A percentile compares a stretch with the other conserved stretches of the same genome.
Conservation (phyloP, 2,888 invertebrate species). For the Epinotia bilunana region DNA sequence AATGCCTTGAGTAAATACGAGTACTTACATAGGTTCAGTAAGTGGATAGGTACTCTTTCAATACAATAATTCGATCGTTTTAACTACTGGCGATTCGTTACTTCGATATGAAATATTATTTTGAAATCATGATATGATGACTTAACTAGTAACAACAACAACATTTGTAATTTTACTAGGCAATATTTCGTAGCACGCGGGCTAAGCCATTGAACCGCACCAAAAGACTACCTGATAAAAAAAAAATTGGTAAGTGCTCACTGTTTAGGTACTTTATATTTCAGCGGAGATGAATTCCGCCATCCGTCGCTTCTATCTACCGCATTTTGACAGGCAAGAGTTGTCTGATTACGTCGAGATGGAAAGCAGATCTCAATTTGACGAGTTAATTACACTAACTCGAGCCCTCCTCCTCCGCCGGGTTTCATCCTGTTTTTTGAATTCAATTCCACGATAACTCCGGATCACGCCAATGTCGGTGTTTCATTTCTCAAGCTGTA, state of each 20-base stretch:
- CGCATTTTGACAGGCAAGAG: slow-evolving; percentile 9
- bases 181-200: too few species aligned
- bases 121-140: too few species aligned
- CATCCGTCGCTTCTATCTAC: background rate
- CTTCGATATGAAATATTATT: too few species aligned
- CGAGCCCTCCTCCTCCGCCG: slow-evolving; percentile 3
- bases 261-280: background rate
- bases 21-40: too few species aligned
- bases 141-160: too few species aligned
- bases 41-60: too few species aligned
- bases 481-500: background rate
- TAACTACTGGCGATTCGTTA: too few species aligned
- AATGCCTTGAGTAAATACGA: too few species aligned
- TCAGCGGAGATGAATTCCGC: background rate
- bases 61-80: too few species aligned
- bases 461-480: background rate
- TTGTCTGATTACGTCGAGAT: slow-evolving; percentile 18
- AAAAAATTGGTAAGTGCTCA: background rate
- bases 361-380: slow-evolving; percentile 28
- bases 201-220: background rate
- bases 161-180: too few species aligned
- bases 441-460: slow-evolving; percentile 23
- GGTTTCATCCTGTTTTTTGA: slow-evolving; percentile 17
- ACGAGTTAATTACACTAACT: slow-evolving; percentile 30
- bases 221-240: background rate